Evolutionary conservation across 2,797 vertebrate species (phyloP).

Genomic region (Manis javanica): DNA sequence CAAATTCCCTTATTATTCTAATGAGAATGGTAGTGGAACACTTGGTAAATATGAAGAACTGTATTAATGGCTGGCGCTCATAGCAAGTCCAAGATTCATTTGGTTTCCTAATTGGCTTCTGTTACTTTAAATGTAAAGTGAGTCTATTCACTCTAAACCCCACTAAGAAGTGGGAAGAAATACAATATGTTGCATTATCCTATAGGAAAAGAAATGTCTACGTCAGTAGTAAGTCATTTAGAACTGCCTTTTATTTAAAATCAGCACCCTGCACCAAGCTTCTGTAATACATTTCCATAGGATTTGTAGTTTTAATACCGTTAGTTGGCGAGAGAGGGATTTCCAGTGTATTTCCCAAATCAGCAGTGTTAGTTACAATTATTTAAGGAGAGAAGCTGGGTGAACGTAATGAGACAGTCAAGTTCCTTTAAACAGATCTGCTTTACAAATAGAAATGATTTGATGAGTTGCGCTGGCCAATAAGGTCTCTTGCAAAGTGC

Average conservation of each 20-base stretch:
- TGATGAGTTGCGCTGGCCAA: conserved; percentile 50
- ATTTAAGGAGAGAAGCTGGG: conserved; percentile 60
- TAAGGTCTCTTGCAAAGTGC: conserved; percentile 29
- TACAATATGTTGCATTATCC: conserved; percentile 17
- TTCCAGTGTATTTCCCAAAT: conserved; percentile 42
- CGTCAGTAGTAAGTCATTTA: conserved; percentile 64
- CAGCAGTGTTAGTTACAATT: conserved; percentile 52
- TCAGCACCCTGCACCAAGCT: neutral
- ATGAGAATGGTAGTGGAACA: conserved; percentile 41
- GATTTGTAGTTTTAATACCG: conserved; percentile 31
- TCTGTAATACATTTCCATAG: conserved; percentile 27
- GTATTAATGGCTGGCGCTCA: conserved; percentile 52
- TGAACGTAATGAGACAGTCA: conserved; percentile 1
- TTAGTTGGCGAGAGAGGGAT: neutral
- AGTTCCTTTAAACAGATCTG: conserved; percentile 36
- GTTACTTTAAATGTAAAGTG: conserved; percentile 64
- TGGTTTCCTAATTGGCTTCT: conserved; percentile 67
- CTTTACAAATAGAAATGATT: conserved; percentile 47
- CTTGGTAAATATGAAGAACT: conserved; percentile 64
- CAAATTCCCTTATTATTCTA: conserved; percentile 73
- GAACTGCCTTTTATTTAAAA: conserved; percentile 70
- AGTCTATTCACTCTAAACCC: conserved; percentile 55
- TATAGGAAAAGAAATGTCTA: conserved; percentile 56
- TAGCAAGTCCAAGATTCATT: conserved; percentile 55
- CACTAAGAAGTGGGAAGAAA: conserved; percentile 60